Conservation (phyloP, 2,888 invertebrate species). For the Baccha elongata region DNA sequence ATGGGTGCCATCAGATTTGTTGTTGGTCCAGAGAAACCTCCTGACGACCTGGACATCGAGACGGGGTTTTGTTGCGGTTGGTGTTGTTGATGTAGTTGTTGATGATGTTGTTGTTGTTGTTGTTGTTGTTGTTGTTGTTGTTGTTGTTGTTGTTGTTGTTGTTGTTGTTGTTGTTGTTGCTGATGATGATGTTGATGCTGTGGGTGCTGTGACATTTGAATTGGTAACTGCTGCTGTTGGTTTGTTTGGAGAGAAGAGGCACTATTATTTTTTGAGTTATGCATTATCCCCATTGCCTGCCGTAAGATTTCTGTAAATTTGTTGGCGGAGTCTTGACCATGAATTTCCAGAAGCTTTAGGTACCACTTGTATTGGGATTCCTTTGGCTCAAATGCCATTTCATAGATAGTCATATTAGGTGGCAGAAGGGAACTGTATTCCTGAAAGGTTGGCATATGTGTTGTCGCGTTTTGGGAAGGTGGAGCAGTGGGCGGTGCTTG, state of each 20-base stretch:
- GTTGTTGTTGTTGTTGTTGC: constrained; percentile 76
- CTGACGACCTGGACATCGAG: constrained; percentile 63
- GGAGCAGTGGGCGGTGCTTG: constrained; percentile 74
- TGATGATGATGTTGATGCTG: constrained; percentile 76
- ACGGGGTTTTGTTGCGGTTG: constrained; percentile 62
- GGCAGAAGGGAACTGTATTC: constrained; percentile 83
- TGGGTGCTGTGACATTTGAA: constrained; percentile 72
- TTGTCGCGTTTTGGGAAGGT: constrained; percentile 75
- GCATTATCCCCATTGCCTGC: constrained; percentile 80
- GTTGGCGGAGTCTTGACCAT: constrained; percentile 84
- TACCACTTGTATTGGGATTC: constrained; percentile 84
- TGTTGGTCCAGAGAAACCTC: constrained; percentile 27
- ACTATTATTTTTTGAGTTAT: constrained; percentile 73
- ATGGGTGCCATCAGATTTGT: constrained; percentile 26
- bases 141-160: constrained; percentile 76
- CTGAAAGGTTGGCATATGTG: constrained; percentile 73
- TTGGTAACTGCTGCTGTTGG: constrained; percentile 73
- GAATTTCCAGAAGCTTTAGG: constrained; percentile 83
- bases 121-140: constrained; percentile 74
- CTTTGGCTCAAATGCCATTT: constrained; percentile 84
- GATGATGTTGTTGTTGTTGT: constrained; percentile 75
- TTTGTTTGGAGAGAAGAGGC: constrained; percentile 46
- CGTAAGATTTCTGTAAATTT: constrained; percentile 83
- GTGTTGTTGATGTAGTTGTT: constrained; percentile 75
- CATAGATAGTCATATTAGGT: constrained; percentile 84